Evolutionary conservation across 2,113 vertebrate species (phyloP).

Genomic region (Aramus guarauna): DNA sequence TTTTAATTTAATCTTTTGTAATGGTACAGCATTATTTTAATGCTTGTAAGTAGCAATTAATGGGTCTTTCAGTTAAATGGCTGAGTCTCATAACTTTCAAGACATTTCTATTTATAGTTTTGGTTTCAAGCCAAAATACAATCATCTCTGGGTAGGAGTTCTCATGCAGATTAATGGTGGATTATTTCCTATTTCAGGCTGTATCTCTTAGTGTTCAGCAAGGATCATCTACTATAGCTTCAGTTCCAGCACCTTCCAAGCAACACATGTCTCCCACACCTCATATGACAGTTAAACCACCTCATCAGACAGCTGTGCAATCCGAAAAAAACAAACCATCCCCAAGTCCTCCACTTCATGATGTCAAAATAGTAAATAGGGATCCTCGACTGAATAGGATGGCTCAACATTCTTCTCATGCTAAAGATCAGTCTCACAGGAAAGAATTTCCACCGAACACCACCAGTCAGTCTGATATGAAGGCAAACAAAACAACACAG

Average conservation of each 20-base stretch:
- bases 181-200: slow-evolving; percentile 66
- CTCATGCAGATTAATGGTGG: neutral
- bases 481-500: slow-evolving; percentile 65
- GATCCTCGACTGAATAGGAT: slow-evolving; percentile 91
- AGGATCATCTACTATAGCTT: slow-evolving; percentile 71
- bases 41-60: neutral
- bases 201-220: slow-evolving; percentile 82
- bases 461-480: slow-evolving; percentile 71
- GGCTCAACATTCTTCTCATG: slow-evolving; percentile 67
- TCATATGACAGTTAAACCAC: slow-evolving; percentile 68
- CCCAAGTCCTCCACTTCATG: slow-evolving; percentile 77
- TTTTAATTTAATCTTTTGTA: neutral
- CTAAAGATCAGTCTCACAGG: slow-evolving; percentile 82
- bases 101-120: neutral
- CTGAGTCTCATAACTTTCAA: neutral
- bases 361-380: slow-evolving; percentile 82
- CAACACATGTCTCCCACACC: slow-evolving; percentile 71
- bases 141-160: neutral
- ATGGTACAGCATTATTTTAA: neutral
- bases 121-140: neutral
- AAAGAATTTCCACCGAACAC: slow-evolving; percentile 74
- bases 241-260: slow-evolving; percentile 74
- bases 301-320: slow-evolving; percentile 68
- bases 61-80: neutral
- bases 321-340: slow-evolving; percentile 77